Conservation (phyloP, 2,113 vertebrate genomes). For the Sminthopsis crassicaudata region DNA sequence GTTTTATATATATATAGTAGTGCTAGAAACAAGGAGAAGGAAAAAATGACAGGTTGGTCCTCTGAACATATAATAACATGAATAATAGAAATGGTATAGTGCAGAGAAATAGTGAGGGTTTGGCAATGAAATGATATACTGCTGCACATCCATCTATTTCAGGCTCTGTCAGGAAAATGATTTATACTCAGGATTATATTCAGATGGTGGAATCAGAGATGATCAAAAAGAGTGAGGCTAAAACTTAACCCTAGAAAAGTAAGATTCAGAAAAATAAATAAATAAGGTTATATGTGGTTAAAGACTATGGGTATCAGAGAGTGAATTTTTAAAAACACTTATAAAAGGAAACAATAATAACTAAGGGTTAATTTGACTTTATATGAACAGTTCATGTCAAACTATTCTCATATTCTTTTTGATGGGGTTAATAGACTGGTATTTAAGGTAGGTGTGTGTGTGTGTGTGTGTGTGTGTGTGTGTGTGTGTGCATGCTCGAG, state of each 20-base stretch:
- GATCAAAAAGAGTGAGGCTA: not conserved
- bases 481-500: too few species aligned
- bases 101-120: not conserved
- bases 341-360: not conserved
- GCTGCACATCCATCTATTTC: not conserved
- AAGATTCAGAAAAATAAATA: not conserved
- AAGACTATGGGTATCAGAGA: not conserved
- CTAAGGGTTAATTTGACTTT: not conserved
- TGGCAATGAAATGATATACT: not conserved
- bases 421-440: not conserved
- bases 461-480: not conserved
- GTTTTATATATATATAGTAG: not conserved
- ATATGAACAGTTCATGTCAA: not conserved
- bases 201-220: not conserved
- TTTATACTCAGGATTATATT: not conserved
- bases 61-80: not conserved
- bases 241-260: not conserved
- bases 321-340: not conserved
- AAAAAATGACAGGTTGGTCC: not conserved
- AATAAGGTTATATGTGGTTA: not conserved
- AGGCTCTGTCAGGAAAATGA: not conserved
- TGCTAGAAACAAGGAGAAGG: not conserved
- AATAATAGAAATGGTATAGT: not conserved
- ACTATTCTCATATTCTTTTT: not conserved
- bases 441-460: not conserved